phyloP scores from a whole-genome alignment of 2,113 vertebrate species.

The Mastomys natalensis region DNA sequence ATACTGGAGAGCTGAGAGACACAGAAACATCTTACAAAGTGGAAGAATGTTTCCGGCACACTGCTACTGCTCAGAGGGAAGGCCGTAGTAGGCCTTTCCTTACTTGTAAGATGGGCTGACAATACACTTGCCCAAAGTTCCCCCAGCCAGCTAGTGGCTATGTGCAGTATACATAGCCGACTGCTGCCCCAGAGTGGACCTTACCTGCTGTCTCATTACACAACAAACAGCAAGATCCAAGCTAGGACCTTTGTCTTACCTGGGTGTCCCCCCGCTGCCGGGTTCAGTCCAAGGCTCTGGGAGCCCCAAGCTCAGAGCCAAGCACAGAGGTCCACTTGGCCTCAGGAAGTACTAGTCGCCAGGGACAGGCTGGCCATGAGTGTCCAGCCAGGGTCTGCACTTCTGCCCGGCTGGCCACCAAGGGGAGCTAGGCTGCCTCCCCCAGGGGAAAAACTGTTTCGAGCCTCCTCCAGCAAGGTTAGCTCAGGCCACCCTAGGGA shows the following conservation, averaged over 20 bases:
- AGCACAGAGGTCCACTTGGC: background rate
- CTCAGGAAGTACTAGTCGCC: background rate
- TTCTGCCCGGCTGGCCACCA: background rate
- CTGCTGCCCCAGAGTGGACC: background rate
- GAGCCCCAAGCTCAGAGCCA: background rate
- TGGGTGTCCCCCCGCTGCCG: background rate
- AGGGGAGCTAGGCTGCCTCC: background rate
- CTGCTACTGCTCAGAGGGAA: fast-evolving
- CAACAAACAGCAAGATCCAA: too few relatives aligned
- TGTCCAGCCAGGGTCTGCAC: background rate
- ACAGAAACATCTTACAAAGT: fast-evolving
- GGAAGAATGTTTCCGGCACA: fast-evolving
- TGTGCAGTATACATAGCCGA: fast-evolving
- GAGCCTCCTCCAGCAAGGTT: fast-evolving
- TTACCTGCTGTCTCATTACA: background rate
- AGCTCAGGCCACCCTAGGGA: background rate
- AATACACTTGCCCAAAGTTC: background rate
- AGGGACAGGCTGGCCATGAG: background rate
- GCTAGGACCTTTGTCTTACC: background rate
- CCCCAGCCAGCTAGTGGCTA: background rate
- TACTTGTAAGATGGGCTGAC: background rate
- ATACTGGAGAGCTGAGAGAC: background rate
- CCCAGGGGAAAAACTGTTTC: background rate
- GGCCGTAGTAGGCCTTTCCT: background rate
- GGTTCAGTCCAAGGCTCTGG: background rate